Evolutionary conservation across 2,888 invertebrate species (phyloP).

Genomic region (Mesorhabditis belari): DNA sequence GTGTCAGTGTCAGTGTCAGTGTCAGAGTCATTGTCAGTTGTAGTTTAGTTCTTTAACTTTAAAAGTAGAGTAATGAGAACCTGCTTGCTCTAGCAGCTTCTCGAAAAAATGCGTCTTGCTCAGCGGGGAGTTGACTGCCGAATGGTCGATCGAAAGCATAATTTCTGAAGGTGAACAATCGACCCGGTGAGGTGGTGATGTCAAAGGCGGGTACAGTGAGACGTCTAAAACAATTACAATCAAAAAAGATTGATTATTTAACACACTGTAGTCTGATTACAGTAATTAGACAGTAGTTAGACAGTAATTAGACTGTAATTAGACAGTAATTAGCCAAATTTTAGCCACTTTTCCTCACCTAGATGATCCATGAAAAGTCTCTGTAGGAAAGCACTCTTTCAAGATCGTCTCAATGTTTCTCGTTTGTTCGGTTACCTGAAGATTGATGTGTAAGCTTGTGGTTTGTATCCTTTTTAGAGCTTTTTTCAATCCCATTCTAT

Average conservation of each 20-base stretch:
- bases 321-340: no score
- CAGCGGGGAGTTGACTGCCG: conserved; percentile 25
- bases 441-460: no score
- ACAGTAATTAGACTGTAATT: no score
- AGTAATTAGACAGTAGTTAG: no score
- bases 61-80: conserved; percentile 3
- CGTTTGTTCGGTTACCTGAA: conserved; percentile 26
- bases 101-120: conserved; percentile 39
- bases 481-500: no score
- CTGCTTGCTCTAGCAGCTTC: conserved; percentile 46
- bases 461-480: no score
- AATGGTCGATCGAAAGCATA: conserved; percentile 33
- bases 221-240: conserved; percentile 25
- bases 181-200: conserved; percentile 36
- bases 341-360: background rate
- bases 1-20: no score
- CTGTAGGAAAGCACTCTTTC: conserved; percentile 30
- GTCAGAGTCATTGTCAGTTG: no score
- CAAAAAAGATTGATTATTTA: no score
- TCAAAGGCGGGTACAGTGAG: conserved; percentile 45
- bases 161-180: conserved; percentile 32
- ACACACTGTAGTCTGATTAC: no score
- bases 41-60: no score
- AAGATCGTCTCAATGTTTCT: conserved; percentile 37
- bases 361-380: conserved; percentile 30